Percentiles rank a stretch among this genome's conserved stretches.
These are phyloP conservation scores for Aleiodes leptofemur DNA, from an alignment of 2,888 invertebrate species.

Conservation along the genomic window DNA sequence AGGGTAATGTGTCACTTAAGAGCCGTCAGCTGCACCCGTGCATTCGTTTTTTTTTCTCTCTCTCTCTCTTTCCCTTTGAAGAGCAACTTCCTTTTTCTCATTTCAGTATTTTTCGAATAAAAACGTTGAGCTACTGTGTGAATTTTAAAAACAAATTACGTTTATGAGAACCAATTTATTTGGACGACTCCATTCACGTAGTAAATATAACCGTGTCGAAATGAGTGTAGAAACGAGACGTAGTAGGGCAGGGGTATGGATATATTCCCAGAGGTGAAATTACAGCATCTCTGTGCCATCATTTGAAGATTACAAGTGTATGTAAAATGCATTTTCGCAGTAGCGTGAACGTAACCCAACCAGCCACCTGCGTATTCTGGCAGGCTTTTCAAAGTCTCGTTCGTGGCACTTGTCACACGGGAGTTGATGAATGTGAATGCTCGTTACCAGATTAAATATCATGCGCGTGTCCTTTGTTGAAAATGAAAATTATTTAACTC, in stretches of 20 bases:
- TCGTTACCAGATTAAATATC: slow-evolving; percentile 22
- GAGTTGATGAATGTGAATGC: slow-evolving; percentile 25
- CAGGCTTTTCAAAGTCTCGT: slow-evolving; percentile 42
- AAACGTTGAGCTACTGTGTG: neutral
- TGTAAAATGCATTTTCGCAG: slow-evolving; percentile 50
- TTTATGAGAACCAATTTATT: slow-evolving; percentile 26
- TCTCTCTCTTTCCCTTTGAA: slow-evolving; percentile 18
- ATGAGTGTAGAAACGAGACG: slow-evolving; percentile 3
- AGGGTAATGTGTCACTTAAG: slow-evolving; percentile 31
- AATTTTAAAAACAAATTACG: no score
- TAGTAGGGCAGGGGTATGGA: neutral
- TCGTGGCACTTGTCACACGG: slow-evolving; percentile 33
- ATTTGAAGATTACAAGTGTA: slow-evolving; percentile 53
- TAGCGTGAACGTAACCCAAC: slow-evolving; percentile 8
- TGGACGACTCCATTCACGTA: slow-evolving; percentile 9
- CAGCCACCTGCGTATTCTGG: slow-evolving; percentile 30
- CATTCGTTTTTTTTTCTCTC: slow-evolving; percentile 22
- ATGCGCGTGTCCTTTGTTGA: neutral
- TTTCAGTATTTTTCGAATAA: slow-evolving; percentile 26
- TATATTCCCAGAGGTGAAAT: slow-evolving; percentile 33
- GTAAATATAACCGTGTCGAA: slow-evolving; percentile 25
- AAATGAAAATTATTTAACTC: no score
- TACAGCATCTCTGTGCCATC: slow-evolving; percentile 45
- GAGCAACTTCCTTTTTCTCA: slow-evolving; percentile 13
- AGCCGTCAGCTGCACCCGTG: slow-evolving; percentile 25